Percentiles rank a stretch among this genome's conserved stretches.
Evolutionary conservation across 2,797 vertebrate species (phyloP).

Genomic region (Darevskia nairensis): DNA sequence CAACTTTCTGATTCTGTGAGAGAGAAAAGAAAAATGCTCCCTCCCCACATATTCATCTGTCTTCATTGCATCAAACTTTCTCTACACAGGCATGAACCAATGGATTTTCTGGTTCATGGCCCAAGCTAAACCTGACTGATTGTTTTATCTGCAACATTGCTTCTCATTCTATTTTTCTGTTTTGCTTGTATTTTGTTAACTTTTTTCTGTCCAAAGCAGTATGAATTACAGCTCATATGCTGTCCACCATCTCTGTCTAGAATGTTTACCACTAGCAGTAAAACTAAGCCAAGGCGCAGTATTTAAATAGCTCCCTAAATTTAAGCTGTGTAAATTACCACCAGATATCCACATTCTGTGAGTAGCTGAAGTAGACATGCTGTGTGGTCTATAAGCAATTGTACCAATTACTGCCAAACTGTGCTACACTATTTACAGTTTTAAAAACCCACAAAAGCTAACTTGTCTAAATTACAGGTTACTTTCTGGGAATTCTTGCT

Average conservation of each 20-base stretch:
- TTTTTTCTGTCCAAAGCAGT: conserved; percentile 54
- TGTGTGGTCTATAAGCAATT: conserved; percentile 44
- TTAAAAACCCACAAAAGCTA: conserved; percentile 22
- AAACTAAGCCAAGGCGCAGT: conserved; percentile 47
- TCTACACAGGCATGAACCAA: conserved; percentile 60
- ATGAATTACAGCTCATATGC: conserved; percentile 63
- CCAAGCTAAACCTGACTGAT: conserved; percentile 51
- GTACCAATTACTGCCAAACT: conserved; percentile 64
- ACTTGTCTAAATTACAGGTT: conserved; percentile 48
- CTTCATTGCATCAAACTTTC: conserved; percentile 56
- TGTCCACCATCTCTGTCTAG: conserved; percentile 58
- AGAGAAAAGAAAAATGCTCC: not conserved
- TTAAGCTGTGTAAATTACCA: conserved; percentile 61
- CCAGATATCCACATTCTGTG: conserved; percentile 58
- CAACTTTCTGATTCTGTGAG: too few relatives aligned
- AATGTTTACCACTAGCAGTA: conserved; percentile 51
- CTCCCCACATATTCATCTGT: conserved; percentile 4
- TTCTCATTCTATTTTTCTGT: conserved; percentile 67
- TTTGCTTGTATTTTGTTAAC: conserved; percentile 71
- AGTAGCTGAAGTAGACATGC: conserved; percentile 65
- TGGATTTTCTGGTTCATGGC: conserved; percentile 61
- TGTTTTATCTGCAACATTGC: conserved; percentile 56
- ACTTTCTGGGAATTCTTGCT: conserved; percentile 50
- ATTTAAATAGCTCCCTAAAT: conserved; percentile 69
- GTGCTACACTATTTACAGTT: conserved; percentile 39